Base-by-base conservation (phyloP, 2,888 invertebrate species). In the Tetranychus truncatus region DNA sequence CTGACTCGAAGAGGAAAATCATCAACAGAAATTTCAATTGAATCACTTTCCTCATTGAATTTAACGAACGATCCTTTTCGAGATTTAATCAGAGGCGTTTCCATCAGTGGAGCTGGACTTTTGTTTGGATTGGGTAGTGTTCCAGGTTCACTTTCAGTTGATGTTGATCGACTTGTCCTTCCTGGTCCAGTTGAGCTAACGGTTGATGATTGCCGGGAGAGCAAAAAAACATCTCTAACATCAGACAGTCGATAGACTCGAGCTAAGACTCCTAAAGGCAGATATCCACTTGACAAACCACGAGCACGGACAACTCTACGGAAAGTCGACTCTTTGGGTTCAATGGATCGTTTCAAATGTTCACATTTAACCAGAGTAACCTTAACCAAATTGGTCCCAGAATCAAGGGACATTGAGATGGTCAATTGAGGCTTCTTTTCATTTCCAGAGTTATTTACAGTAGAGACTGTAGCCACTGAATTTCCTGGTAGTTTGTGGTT, bases 1-100 rank as follows among this genome's bases (percentile, higher is more conserved):
- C 69, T 69, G 21, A 69, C 20, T 24, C 69, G 69, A 20, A 69
- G 11, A 5, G 69, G 69, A 21, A 69, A 69, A 69, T 69, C 69
- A 24, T 69, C 21, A 5, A 21, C 21, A 20, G 21, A 18, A 18
- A 69, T 5, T 24, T 69, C 20, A 21, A 69, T 21, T 20, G 11
- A 24, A 69, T 69, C 69, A 20, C 11, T 15, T 15, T 9, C 11
- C 20, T 69, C 69, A 21, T 20, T 69, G 6, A 69, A 69, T 69
- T 69, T 69, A 24, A 69, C 11, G 11, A 1, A 24, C 8, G 20
- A 24, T 11, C 21, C 20, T 69, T 69, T 69, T 69, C 69, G 20
- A 24, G 69, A 69, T 20, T 20, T 69, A 69, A 69, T 11, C 7
- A 69, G 20, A 11, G 20, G 7, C 6, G 69, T 24, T 69, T 69